phyloP scores from a whole-genome alignment of 2,113 vertebrate genomes.

The Piprites chloris region DNA sequence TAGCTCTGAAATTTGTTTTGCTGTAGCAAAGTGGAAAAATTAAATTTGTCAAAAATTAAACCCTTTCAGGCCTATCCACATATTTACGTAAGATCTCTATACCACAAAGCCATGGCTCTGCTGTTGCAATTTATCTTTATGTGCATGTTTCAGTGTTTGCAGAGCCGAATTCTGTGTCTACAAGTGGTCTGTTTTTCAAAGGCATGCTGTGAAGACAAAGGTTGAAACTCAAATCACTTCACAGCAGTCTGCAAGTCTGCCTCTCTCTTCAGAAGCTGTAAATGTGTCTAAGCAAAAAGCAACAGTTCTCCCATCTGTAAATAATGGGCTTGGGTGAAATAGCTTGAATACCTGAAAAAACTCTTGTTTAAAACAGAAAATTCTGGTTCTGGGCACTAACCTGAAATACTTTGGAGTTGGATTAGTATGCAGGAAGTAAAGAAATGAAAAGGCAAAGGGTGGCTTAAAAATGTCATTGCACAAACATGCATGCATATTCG shows the following conservation, averaged over 20 bases:
- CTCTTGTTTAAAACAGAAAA: neutral
- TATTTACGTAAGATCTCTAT: neutral
- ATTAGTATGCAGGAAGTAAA: conserved; percentile 42
- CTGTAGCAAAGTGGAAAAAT: neutral
- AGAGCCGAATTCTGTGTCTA: neutral
- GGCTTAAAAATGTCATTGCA: conserved; percentile 61
- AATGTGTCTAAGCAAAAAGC: conserved; percentile 28
- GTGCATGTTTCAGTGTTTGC: neutral
- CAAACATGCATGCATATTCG: conserved; percentile 44
- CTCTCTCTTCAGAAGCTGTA: neutral
- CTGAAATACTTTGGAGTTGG: neutral
- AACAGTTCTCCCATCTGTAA: neutral
- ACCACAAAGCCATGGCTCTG: neutral
- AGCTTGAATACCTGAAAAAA: conserved; percentile 15
- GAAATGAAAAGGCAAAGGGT: conserved; percentile 7
- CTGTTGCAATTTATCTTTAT: neutral
- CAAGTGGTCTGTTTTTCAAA: conserved; percentile 24
- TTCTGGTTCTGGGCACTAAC: neutral
- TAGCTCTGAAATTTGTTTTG: neutral
- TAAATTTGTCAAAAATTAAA: neutral
- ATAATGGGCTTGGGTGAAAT: neutral
- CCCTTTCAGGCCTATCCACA: neutral
- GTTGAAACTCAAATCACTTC: conserved; percentile 40
- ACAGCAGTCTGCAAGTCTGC: conserved; percentile 30
- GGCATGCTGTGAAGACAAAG: conserved; percentile 20